Percentiles rank a stretch among this genome's conserved stretches.
Conservation (phyloP, 2,888 invertebrate genomes). For the Serrognathus titanus region DNA sequence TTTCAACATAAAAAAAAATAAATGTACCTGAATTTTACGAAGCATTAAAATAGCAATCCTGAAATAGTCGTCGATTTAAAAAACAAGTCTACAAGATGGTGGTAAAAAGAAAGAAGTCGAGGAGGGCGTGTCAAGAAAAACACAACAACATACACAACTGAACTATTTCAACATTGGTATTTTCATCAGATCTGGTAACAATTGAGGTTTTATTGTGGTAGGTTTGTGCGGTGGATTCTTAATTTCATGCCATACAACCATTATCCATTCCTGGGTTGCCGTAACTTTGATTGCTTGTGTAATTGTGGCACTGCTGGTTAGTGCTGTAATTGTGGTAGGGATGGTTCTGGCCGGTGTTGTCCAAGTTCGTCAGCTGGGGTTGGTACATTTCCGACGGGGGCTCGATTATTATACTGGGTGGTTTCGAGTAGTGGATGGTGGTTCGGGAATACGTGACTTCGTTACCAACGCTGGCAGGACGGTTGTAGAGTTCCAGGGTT, state of each 20-base stretch:
- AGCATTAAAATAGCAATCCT: no score
- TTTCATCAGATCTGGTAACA: constrained; percentile 45
- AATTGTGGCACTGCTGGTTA: constrained; percentile 56
- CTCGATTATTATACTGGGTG: constrained; percentile 54
- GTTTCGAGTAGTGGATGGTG: constrained; percentile 33
- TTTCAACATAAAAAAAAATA: no score
- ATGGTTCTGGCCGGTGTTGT: constrained; percentile 38
- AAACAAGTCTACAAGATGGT: background rate
- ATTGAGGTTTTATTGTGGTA: constrained; percentile 25
- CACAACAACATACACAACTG: background rate
- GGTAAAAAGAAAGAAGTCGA: background rate
- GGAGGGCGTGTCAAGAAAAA: no score
- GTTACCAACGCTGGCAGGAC: constrained; percentile 36
- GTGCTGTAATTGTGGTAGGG: constrained; percentile 30
- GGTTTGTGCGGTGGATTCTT: constrained; percentile 1
- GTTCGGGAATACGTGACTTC: constrained; percentile 28
- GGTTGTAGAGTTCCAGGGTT: constrained; percentile 33
- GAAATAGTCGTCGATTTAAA: background rate
- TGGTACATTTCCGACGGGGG: constrained; percentile 45
- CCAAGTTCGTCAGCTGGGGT: constrained; percentile 55
- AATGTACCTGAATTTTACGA: no score
- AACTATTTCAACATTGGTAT: constrained; percentile 20
- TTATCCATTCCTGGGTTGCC: constrained; percentile 57
- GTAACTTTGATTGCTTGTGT: constrained; percentile 55
- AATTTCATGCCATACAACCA: constrained; percentile 59